Evolutionary conservation across 2,113 vertebrate species (phyloP).

Genomic region (Neolamprologus falcicula): DNA sequence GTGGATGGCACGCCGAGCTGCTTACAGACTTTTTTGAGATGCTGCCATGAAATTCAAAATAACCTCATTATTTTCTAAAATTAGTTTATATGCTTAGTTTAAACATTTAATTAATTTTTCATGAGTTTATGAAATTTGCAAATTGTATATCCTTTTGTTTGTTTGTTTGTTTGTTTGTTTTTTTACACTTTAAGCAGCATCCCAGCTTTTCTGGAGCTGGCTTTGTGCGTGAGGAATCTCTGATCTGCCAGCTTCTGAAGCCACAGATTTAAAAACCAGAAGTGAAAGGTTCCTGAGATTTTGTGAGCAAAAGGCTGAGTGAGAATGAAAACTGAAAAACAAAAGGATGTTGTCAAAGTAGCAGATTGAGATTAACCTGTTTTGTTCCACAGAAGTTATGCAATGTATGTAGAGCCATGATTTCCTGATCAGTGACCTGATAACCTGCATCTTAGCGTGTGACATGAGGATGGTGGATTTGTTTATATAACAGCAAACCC

Average conservation of each 20-base stretch:
- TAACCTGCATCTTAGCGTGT: background rate
- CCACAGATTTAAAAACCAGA: background rate
- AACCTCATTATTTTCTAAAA: background rate
- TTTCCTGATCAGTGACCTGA: background rate
- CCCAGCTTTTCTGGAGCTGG: background rate
- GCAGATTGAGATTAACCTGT: background rate
- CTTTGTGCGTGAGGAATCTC: background rate
- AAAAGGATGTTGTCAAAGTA: background rate
- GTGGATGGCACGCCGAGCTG: background rate
- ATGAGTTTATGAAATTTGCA: background rate
- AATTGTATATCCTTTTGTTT: background rate
- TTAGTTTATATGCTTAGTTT: background rate
- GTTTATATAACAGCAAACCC: rapidly evolving
- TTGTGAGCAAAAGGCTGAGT: background rate
- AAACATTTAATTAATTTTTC: background rate
- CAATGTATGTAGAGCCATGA: background rate
- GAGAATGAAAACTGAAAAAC: background rate
- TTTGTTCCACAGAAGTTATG: background rate
- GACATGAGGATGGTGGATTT: background rate
- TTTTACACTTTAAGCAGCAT: background rate
- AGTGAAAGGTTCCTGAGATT: background rate
- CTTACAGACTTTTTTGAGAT: background rate
- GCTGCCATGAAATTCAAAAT: background rate
- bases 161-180: background rate
- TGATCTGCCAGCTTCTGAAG: background rate